Base-by-base conservation (phyloP, 1,140 invertebrate genomes). In the Drosophila pseudoobscura region DNA sequence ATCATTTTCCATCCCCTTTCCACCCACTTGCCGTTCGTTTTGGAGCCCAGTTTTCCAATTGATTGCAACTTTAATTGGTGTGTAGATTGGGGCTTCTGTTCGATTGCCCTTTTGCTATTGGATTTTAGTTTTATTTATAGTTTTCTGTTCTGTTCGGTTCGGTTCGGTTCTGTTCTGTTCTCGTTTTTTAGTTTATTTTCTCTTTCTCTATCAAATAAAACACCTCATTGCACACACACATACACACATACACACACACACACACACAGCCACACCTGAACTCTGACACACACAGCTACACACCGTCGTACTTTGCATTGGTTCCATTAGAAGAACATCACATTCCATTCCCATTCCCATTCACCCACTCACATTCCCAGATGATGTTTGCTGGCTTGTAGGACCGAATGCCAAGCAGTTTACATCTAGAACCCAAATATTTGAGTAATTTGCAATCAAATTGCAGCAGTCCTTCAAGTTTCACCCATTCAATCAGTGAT, bases 61-160 rank as follows among this genome's bases (percentile, higher is more conserved):
- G 74, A 75, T 76, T 76, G 74, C 74, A 76, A 76, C 64, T 78
- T 69, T 70, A 77, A 76, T 76, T 76, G 74, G 64, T 76, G 56
- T 69, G 64, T 75, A 68, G 70, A 64, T 75, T 76, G 71, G 54
- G 51, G 35, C 35, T 39, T 39, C 35, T 11, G 11, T 39, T 39
- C 35, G 35, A 39, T 39, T 13, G 35, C 35, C 35, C 71, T 75
- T 50, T 49, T 84, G 63, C 56, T 45, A 61, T 71, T 77, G 54
- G 58, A 39, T 39, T 65, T 55, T n/a, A 29, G 53, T 76, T 63
- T 31, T 74, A 62, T 45, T 43, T 46, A 69, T 60, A 9, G 31
- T 72, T 62, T 72, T 35, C 11, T 5, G 4, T 26, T 26, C 24
- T 5, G 0, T 26, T 26, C 24, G 4, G 24, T 26, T 26, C 24